Percentiles rank a stretch among this genome's conserved stretches.
phyloP scores from a whole-genome alignment of 2,888 invertebrate species.

The Rhabditoides inermis region DNA sequence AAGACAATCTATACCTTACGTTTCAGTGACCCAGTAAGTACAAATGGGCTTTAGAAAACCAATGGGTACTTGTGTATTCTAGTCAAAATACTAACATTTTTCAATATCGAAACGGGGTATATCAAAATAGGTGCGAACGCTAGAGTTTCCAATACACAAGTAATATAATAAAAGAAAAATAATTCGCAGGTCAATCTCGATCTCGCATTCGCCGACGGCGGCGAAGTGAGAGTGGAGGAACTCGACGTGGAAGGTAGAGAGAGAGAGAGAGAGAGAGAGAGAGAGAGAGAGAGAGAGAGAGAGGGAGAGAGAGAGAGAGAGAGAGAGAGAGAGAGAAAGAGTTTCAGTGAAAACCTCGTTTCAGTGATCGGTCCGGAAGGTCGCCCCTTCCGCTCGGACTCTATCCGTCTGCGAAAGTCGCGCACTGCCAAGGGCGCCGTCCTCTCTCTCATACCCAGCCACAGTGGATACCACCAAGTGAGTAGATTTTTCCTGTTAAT shows the following conservation, averaged over 20 bases:
- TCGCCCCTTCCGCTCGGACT: slow-evolving; percentile 11
- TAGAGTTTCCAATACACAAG: too few species aligned
- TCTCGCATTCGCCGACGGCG: slow-evolving; percentile 38
- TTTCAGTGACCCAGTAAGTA: too few species aligned
- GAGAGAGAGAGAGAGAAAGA: background rate
- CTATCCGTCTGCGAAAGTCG: slow-evolving; percentile 26
- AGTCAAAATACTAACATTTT: too few species aligned
- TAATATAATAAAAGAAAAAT: background rate
- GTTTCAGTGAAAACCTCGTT: slow-evolving; percentile 1
- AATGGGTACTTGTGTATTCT: too few species aligned
- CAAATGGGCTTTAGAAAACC: too few species aligned
- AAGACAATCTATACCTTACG: too few species aligned
- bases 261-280: background rate
- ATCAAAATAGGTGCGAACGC: too few species aligned
- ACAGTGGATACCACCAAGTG: slow-evolving; percentile 38
- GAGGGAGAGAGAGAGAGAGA: background rate
- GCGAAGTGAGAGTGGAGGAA: slow-evolving; percentile 36
- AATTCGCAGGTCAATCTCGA: slow-evolving; percentile 38
- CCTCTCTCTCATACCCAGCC: slow-evolving; percentile 34
- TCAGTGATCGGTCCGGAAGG: slow-evolving; percentile 28
- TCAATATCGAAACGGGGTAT: too few species aligned
- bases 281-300: background rate
- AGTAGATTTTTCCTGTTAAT: background rate
- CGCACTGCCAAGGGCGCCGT: slow-evolving; percentile 46
- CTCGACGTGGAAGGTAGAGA: slow-evolving; percentile 29